Evolutionary conservation across 2,113 vertebrate genomes (phyloP).

Genomic region (Nothoprocta perdicaria): DNA sequence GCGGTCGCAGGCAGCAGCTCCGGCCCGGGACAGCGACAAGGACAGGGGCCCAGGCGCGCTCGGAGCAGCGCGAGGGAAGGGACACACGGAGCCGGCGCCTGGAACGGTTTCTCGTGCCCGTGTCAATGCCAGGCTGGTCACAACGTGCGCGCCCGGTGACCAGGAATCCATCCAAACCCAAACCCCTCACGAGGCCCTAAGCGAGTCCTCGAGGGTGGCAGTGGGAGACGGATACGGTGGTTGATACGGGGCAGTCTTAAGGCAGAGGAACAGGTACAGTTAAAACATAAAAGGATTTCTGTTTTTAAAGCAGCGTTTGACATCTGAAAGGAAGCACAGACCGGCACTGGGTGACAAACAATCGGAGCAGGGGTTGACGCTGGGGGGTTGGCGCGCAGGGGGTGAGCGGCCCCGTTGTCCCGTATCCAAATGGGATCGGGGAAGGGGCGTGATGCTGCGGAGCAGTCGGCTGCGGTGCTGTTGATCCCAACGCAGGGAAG

Average conservation of each 20-base stretch:
- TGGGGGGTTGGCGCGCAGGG: too few species aligned
- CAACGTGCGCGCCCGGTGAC: conserved; percentile 64
- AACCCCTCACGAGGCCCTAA: conserved; percentile 72
- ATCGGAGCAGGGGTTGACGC: background rate
- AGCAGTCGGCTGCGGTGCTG: too few species aligned
- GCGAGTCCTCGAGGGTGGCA: conserved; percentile 64
- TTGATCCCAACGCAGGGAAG: background rate
- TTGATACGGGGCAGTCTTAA: conserved; percentile 67
- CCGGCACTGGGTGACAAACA: background rate
- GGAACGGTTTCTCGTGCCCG: conserved; percentile 7
- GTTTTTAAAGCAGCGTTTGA: background rate
- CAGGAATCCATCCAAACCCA: conserved; percentile 45
- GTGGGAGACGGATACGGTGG: conserved; percentile 24
- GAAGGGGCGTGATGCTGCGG: too few species aligned
- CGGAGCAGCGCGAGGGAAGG: background rate
- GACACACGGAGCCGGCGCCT: background rate
- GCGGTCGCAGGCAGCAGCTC: too few species aligned
- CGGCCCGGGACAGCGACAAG: too few species aligned
- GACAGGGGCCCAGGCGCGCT: background rate
- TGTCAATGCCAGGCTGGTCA: conserved; percentile 53
- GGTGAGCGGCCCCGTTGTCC: too few species aligned
- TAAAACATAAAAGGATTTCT: background rate
- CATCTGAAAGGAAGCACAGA: background rate
- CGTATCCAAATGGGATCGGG: too few species aligned
- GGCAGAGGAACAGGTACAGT: conserved; percentile 70